Evolutionary conservation across 2,113 vertebrate species (phyloP), one percentile per base, ranked within the genome.

Genomic region (Amphilophus citrinellus): DNA sequence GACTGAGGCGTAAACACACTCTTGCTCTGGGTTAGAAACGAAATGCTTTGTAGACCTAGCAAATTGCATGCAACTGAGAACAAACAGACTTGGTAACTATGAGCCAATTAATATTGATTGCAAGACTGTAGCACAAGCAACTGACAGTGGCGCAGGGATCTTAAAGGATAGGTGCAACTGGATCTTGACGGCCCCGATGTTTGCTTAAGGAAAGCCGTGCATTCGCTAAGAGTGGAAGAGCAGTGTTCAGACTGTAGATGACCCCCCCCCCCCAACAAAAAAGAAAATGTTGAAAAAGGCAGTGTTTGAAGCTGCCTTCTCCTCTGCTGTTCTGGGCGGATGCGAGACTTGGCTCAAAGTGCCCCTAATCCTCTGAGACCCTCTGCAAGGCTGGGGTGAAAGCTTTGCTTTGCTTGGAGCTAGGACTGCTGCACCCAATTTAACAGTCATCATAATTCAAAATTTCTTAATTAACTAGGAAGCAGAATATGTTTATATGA

Each of bases 21-120:
- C 42, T 35, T 53, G 47, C 73, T 79, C 17, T 59, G 68, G 85
- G 62, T 87, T 24, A 73, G 82, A 60, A 66, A 79, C 80, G 63
- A 82, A 88, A 77, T 60, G 84, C 84, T 85, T 83, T 77, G 86
- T 63, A 66, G 68, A 79, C 44, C 50, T 5, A 60, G 53, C 59
- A 75, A 88, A 88, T 84, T 39, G 78, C 73, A 85, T 39, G 35
- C 77, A 71, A 78, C 68, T 56, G 61, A 83, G 79, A 92, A 92
- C 81, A 92, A 91, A 88, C 81, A 84, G 83, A 85, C 82, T 85
- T 6, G 37, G 57, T 90, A 90, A 89, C 73, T 50, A 87, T 30
- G 56, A 61, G 78, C 30, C 66, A 79, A 86, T 92, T 82, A 88
- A 85, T 77, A 78, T 53, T 57, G n/a, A 61, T 84, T 78, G 79